phyloP scores from a whole-genome alignment of 2,888 invertebrate genomes.

The Phaedon cochleariae region DNA sequence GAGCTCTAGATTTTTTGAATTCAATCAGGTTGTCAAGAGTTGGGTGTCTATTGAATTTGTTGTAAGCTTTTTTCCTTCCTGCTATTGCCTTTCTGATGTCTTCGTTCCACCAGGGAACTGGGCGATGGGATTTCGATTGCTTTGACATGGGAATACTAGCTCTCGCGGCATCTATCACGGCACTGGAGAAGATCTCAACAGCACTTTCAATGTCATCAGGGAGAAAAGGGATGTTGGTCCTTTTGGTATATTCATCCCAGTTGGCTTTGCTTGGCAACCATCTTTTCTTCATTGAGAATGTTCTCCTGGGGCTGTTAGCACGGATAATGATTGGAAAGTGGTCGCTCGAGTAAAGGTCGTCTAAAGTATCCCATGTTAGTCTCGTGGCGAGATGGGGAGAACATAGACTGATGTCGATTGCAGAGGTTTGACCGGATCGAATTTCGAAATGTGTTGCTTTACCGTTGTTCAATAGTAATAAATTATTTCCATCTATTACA shows the following conservation, averaged over 20 bases:
- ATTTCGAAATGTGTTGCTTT: neutral
- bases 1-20: slow-evolving; percentile 1
- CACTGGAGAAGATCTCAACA: neutral
- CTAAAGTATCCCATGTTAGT: neutral
- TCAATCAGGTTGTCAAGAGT: neutral
- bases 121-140: neutral
- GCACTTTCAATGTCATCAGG: slow-evolving; percentile 2
- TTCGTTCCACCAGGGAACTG: slow-evolving; percentile 7
- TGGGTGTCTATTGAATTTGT: neutral
- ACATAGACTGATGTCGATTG: neutral
- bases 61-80: neutral
- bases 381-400: neutral
- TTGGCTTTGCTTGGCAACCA: slow-evolving; percentile 4
- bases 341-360: slow-evolving; percentile 4
- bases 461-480: no score
- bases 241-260: neutral
- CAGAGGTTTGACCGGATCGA: neutral
- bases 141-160: slow-evolving; percentile 4
- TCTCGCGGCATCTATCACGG: neutral
- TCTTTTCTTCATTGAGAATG: neutral
- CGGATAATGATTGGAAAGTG: neutral
- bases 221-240: neutral
- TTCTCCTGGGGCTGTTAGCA: neutral
- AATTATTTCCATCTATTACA: no score
- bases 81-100: neutral